Percentiles rank a stretch among this genome's conserved stretches.
These are phyloP conservation scores for Danio jaintianensis DNA, from an alignment of 2,797 vertebrate genomes.

Conservation along the genomic window DNA sequence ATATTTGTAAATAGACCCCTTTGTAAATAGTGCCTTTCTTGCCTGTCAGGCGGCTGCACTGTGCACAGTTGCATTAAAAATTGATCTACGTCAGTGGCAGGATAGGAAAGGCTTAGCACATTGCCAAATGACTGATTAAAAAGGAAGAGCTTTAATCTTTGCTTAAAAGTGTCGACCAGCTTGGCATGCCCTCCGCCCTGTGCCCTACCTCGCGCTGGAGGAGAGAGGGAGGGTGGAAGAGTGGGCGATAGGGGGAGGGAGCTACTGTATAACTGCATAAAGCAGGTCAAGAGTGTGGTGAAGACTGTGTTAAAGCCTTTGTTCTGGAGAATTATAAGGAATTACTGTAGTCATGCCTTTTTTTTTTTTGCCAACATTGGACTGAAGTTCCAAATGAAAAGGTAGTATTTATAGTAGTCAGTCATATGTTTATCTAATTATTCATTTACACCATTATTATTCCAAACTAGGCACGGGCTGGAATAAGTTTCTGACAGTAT, in stretches of 20 bases:
- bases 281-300: constrained; percentile 28
- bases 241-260: constrained; percentile 75
- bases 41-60: constrained; percentile 78
- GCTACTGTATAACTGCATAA: constrained; percentile 59
- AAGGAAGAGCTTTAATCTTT: constrained; percentile 87
- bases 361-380: not conserved
- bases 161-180: constrained; percentile 84
- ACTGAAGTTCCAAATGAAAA: not conserved
- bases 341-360: not conserved
- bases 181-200: constrained; percentile 74
- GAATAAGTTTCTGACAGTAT: too few species aligned
- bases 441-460: not conserved
- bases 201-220: constrained; percentile 73
- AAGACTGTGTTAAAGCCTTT: not conserved
- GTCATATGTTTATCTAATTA: not conserved
- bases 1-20: constrained; percentile 83
- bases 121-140: constrained; percentile 87
- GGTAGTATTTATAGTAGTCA: too few species aligned
- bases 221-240: constrained; percentile 69
- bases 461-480: too few species aligned
- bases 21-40: constrained; percentile 83
- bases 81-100: constrained; percentile 80
- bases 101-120: constrained; percentile 81
- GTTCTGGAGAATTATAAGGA: constrained; percentile 6
- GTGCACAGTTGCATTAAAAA: constrained; percentile 84